Evolutionary conservation across 1,140 invertebrate species (phyloP), one percentile per base, ranked within the genome.

Genomic region (Triops cancriformis): DNA sequence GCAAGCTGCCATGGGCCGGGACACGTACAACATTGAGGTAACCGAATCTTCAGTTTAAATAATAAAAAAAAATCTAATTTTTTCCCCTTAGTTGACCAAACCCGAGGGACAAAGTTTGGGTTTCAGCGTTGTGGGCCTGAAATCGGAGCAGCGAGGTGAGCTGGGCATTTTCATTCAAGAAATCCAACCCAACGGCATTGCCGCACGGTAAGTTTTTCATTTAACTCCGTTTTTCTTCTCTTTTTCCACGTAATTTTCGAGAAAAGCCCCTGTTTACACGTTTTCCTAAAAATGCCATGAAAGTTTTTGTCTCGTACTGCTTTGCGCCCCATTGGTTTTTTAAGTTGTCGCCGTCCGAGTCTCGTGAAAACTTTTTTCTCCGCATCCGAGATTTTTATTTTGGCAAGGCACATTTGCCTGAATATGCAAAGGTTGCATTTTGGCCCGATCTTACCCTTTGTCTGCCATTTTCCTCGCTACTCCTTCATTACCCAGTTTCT

Each of bases 81-180:
- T 9, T 79, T 43, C 79, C 37, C 84, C 85, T 41, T 83, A 91
- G 87, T 83, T 93, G 26, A 89, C 87, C 81, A 92, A 93, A 83
- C 89, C 90, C 2, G 91, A 92, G 82, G 91, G 90, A 23, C 87
- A 85, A 72, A 92, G 90, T 79, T 84, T 93, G n/a, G 92, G 92
- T 42, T 92, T 93, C 83, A 92, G 90, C 82, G 91, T 93, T 6
- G 91, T 93, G 77, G 91, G 91, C 12, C 84, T 92, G 73, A 87
- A 89, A 79, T 89, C 87, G 80, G 90, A 92, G 82, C 87, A 89
- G 80, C 86, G 89, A 81, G 90, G 89, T n/a, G 90, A 92, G 82
- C 85, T 91, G 27, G 91, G 91, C 31, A 93, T 93, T 81, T 93
- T 91, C 84, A 87, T 93, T 18, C 90, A 93, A 84, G 90, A 92